Evolutionary conservation across 2,888 invertebrate genomes (phyloP).

Genomic region (Sarcophaga caerulescens): DNA sequence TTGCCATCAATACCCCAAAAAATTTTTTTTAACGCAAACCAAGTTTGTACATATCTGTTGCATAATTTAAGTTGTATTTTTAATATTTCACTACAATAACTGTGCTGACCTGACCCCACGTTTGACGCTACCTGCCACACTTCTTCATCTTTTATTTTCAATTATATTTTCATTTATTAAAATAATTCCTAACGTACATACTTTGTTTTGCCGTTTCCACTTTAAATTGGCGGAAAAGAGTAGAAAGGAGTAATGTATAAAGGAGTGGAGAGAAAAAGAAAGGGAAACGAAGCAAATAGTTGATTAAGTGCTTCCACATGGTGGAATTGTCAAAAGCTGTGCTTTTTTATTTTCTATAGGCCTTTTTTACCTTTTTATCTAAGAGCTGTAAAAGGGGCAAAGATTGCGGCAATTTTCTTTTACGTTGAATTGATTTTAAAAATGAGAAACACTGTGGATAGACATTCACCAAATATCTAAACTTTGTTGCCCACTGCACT

Average conservation of each 20-base stretch:
- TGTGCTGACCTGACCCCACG: conserved; percentile 26
- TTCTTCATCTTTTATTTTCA: conserved; percentile 45
- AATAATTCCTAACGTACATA: conserved; percentile 54
- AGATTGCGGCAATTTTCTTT: no score
- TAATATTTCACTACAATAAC: conserved; percentile 12
- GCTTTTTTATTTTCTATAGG: background rate
- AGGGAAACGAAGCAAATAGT: conserved; percentile 42
- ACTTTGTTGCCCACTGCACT: no score
- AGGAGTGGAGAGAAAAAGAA: background rate
- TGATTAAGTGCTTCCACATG: conserved; percentile 61
- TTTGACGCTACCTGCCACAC: conserved; percentile 18
- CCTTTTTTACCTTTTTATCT: background rate
- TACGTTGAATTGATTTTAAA: no score
- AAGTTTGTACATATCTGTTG: conserved; percentile 50
- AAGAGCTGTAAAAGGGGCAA: no score
- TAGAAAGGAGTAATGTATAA: background rate
- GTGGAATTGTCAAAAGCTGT: conserved; percentile 28
- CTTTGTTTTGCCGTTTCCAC: conserved; percentile 39
- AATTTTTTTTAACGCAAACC: background rate
- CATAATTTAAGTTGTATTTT: conserved; percentile 68
- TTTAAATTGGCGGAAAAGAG: conserved; percentile 2
- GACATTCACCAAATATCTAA: no score
- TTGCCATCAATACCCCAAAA: conserved; percentile 16
- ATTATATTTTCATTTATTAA: conserved; percentile 67
- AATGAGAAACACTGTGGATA: no score